Evolutionary conservation across 2,113 vertebrate species (phyloP), one percentile per base, ranked within the genome.

Genomic region (Vulpes vulpes): DNA sequence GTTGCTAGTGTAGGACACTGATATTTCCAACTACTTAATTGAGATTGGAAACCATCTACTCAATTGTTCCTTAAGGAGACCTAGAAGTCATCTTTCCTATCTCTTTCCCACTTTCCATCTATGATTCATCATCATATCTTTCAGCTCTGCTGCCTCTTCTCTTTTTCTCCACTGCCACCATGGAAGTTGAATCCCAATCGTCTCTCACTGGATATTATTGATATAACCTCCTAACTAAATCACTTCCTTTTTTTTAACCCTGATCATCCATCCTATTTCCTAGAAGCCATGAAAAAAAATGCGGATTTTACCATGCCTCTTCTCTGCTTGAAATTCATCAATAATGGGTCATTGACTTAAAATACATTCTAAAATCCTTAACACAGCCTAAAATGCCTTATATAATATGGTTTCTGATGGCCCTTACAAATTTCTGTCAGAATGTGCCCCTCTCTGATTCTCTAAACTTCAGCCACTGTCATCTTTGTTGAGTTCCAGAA

Each of bases 301-400:
- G 3, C 0, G 94, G 30, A 49, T 89, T 17, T 96, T 55, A 30
- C 27, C 25, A 67, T 67, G 57, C 19, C 6, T 71, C 20, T 57
- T 82, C 27, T 89, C 82, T 88, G 15, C 27, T 88, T 83, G 67
- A 65, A 80, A 64, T 57, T 76, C 60, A 82, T 60, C 38, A 67
- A 49, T 65, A 67, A 86, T 60, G 80, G 76, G 19, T 19, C 79
- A 71, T 25, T 32, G 2, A 38, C 51, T 92, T 57, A 60, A 91
- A 82, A 81, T 94, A 94, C 85, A 96, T 87, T 92, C 49, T 90
- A 82, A 85, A 64, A 79, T 32, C 4, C 14, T 89, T 73, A 69
- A 35, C 7, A 82, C 22, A 6, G 27, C 4, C 23, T 80, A 59
- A 81, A 91, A 59, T 62, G n/a, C 12, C 35, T 93, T 43, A 2